These are phyloP conservation scores for Drosophila mayri DNA, from an alignment of 1,140 invertebrate species.

Conservation along the genomic window DNA sequence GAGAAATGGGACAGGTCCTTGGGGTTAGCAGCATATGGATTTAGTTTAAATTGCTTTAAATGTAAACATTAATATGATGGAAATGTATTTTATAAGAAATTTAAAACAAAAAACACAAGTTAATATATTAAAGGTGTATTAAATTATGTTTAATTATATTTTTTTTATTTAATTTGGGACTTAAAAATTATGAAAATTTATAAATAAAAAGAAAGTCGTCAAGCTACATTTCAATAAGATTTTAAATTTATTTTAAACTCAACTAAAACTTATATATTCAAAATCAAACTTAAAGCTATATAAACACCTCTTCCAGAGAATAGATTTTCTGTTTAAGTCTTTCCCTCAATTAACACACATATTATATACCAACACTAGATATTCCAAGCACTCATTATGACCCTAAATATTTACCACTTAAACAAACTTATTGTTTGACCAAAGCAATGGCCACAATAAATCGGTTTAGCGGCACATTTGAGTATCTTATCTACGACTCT, in stretches of 20 bases:
- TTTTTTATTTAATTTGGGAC: too few species aligned
- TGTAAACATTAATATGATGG: too few species aligned
- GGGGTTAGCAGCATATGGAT: conserved; percentile 1
- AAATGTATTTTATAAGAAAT: not conserved
- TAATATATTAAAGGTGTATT: too few species aligned
- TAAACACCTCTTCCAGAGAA: not conserved
- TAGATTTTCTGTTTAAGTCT: too few species aligned
- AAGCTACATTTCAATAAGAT: not conserved
- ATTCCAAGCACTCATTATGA: conserved; percentile 1
- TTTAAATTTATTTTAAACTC: not conserved
- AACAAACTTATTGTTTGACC: conserved; percentile 15
- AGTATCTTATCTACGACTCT: conserved; percentile 5
- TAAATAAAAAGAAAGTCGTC: fast-evolving
- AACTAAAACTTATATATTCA: not conserved
- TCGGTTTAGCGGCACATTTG: conserved; percentile 25
- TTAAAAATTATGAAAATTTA: not conserved
- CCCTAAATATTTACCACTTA: conserved; percentile 12
- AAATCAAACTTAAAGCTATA: not conserved
- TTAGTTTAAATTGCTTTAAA: conserved; percentile 1
- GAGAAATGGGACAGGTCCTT: conserved; percentile 3
- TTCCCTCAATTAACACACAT: not conserved
- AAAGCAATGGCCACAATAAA: conserved; percentile 22
- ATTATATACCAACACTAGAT: not conserved
- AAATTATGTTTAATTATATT: too few species aligned
- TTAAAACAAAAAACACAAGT: too few species aligned